A percentile compares a stretch with the other conserved stretches of the same genome.
Conservation (phyloP, 2,797 vertebrate species). For the Coccyzus lansbergi region DNA sequence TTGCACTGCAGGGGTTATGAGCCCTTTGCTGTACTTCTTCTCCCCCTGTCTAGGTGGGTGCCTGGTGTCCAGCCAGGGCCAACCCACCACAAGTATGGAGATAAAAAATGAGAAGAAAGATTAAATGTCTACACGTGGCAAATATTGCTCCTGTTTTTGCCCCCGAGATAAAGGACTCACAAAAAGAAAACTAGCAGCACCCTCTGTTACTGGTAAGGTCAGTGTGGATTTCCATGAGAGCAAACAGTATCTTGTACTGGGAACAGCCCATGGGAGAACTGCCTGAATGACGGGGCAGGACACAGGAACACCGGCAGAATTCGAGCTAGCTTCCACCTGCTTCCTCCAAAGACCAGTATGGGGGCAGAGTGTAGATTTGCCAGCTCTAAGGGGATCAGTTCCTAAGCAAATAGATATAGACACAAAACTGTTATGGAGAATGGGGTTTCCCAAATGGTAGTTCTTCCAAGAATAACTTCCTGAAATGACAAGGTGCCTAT, state of each 20-base stretch:
- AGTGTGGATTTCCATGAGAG: neutral
- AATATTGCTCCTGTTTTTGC: neutral
- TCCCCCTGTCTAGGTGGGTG: neutral
- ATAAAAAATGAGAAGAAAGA: neutral
- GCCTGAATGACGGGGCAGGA: too few relatives aligned
- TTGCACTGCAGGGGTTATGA: fast-evolving
- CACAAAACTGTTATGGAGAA: neutral
- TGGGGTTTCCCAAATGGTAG: neutral
- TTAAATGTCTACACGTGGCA: neutral
- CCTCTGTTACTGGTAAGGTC: neutral
- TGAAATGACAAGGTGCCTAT: neutral
- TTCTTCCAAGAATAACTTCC: neutral
- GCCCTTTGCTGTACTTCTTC: neutral
- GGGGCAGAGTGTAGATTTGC: neutral
- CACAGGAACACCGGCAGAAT: neutral
- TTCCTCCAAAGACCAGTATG: neutral
- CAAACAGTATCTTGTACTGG: neutral
- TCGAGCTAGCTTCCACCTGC: neutral
- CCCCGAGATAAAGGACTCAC: neutral
- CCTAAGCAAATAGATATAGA: neutral
- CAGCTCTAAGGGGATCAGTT: neutral
- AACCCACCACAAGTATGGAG: neutral
- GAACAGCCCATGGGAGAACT: neutral
- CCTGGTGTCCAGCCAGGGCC: neutral
- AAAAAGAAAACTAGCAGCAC: neutral